Conservation (phyloP, 1,140 invertebrate species). For the Apis laboriosa region DNA sequence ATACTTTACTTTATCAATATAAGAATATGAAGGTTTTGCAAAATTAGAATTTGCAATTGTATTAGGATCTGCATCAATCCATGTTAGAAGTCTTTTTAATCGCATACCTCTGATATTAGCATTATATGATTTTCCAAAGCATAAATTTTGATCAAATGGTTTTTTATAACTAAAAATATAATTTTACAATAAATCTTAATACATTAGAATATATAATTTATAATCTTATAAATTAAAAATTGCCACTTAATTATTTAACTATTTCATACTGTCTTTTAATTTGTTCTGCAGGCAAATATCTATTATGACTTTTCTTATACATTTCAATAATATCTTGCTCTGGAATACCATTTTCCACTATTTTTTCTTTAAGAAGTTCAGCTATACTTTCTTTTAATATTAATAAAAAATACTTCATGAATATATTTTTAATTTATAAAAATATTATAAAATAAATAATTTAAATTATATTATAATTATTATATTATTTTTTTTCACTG, state of each 20-base stretch:
- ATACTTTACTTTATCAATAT: slow-evolving; percentile 60
- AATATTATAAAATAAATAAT: neutral
- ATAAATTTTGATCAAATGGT: slow-evolving; percentile 49
- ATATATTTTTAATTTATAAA: neutral
- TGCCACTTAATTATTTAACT: neutral
- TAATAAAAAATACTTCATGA: neutral
- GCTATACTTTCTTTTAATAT: slow-evolving; percentile 24
- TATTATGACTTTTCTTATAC: slow-evolving; percentile 61
- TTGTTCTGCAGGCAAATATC: slow-evolving; percentile 59
- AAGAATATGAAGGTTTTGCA: slow-evolving; percentile 41
- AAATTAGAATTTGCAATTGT: slow-evolving; percentile 51
- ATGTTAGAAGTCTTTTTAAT: slow-evolving; percentile 57
- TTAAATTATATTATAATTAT: neutral
- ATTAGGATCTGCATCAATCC: slow-evolving; percentile 45
- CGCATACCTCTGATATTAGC: slow-evolving; percentile 30
- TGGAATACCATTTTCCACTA: neutral
- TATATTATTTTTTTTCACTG: neutral
- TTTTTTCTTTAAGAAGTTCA: slow-evolving; percentile 4
- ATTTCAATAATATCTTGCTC: slow-evolving; percentile 3
- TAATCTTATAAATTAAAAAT: neutral
- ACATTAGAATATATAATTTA: too few species aligned
- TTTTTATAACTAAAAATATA: slow-evolving; percentile 55
- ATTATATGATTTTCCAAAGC: slow-evolving; percentile 55
- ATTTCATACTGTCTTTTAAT: slow-evolving; percentile 54
- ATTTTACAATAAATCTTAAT: neutral